Evolutionary conservation across 1,140 invertebrate genomes (phyloP).

Genomic region (Bombus balteatus): DNA sequence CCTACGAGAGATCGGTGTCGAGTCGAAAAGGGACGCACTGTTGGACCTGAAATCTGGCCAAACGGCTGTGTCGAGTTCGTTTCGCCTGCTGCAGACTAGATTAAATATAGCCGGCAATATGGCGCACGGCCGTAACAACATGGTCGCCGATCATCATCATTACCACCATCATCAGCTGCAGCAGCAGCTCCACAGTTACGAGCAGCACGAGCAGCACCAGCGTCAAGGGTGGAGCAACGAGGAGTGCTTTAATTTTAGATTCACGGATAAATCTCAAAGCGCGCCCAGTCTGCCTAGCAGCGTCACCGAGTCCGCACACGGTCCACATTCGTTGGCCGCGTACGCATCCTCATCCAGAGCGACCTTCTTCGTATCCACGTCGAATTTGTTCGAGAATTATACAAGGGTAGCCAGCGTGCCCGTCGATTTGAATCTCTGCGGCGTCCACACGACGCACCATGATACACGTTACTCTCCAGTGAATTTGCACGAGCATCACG

Average conservation of each 20-base stretch:
- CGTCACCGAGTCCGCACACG: constrained; percentile 71
- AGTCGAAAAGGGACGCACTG: constrained; percentile 74
- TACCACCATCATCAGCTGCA: constrained; percentile 55
- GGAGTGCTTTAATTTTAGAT: constrained; percentile 82
- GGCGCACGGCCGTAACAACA: constrained; percentile 59
- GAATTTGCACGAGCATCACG: constrained; percentile 43
- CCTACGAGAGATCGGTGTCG: constrained; percentile 80
- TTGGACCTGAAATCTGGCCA: constrained; percentile 77
- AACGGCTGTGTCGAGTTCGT: constrained; percentile 66
- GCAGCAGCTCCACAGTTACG: constrained; percentile 56
- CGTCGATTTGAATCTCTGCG: constrained; percentile 83
- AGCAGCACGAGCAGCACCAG: constrained; percentile 57
- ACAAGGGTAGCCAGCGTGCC: constrained; percentile 83
- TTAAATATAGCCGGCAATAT: constrained; percentile 78
- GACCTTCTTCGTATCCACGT: constrained; percentile 61
- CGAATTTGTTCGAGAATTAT: constrained; percentile 72
- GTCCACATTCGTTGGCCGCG: neutral
- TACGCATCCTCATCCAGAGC: constrained; percentile 51
- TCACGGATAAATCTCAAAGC: constrained; percentile 81
- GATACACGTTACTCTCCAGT: constrained; percentile 43
- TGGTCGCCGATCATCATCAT: constrained; percentile 60
- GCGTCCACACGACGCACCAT: constrained; percentile 39
- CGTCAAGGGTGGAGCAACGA: constrained; percentile 77
- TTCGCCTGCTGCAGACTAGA: constrained; percentile 70
- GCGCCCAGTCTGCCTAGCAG: constrained; percentile 80